phyloP scores from a whole-genome alignment of 2,797 vertebrate genomes.

The Margarornis squamiger region DNA sequence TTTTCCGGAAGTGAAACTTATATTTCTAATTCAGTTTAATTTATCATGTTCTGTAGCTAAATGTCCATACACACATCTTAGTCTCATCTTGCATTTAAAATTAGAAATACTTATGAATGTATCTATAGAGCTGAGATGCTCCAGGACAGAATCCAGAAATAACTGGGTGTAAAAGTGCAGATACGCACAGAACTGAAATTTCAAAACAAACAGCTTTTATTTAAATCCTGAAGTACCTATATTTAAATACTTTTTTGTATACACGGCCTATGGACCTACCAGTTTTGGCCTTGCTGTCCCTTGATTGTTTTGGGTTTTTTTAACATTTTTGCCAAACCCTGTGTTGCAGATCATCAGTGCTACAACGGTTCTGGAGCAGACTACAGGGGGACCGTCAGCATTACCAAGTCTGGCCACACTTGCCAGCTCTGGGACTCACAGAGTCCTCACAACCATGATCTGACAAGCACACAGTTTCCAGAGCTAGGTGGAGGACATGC shows the following conservation, averaged over 20 bases:
- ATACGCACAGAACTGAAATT: neutral
- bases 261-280: fast-evolving
- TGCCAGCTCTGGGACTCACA: slow-evolving; percentile 92
- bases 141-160: neutral
- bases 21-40: neutral
- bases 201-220: neutral
- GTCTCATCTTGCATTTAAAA: neutral
- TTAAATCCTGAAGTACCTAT: neutral
- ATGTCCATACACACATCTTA: neutral
- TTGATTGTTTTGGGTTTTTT: neutral
- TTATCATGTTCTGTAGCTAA: neutral
- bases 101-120: neutral
- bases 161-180: neutral
- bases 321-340: slow-evolving; percentile 56
- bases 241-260: neutral
- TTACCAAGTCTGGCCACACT: slow-evolving; percentile 87
- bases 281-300: neutral
- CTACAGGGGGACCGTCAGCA: slow-evolving; percentile 87
- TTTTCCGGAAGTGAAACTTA: neutral
- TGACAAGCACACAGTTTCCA: slow-evolving; percentile 83
- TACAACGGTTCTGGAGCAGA: slow-evolving; percentile 92
- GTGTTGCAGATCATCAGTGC: slow-evolving; percentile 87
- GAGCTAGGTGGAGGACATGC: slow-evolving; percentile 91
- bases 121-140: neutral
- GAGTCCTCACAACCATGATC: slow-evolving; percentile 88